Base-by-base conservation (phyloP, 2,888 invertebrate genomes). In the Protonemura montana region DNA sequence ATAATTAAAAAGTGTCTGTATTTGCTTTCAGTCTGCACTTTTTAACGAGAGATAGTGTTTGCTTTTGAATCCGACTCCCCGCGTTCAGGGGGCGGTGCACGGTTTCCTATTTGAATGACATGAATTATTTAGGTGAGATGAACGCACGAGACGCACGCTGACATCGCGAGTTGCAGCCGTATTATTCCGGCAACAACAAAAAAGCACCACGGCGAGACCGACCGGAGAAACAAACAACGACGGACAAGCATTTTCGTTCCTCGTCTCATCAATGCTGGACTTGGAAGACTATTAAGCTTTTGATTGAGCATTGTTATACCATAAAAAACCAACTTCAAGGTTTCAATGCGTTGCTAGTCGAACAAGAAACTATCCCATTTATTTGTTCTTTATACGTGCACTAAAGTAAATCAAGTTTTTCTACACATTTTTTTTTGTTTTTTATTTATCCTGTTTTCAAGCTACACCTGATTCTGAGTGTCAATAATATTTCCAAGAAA, bases 71-170 rank as follows among this genome's bases (percentile, higher is more conserved):
- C 21, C 6, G 59, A 59, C 59, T 59, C 59, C 59, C 59, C 21
- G 59, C 16, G 27, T 29, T 30, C 29, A 6, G n/a, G n/a, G n/a
- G n/a, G n/a, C 29, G 6, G 35, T 26, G 41, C 82, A 83, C 82
- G 82, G 42, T 78, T 78, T 21, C 42, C 82, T 41, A 41, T 83
- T 83, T 42, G 82, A 83, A 83, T 83, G 82, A 16, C 29, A 83
- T 41, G 42, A 35, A 83, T 83, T 83, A 83, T 83, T 83, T 83
- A 83, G 41, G 81, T 27, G 81, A 81, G 28, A 21, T 81, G 29
- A 81, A 81, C 29, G 59, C 59, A 21, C 59, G 59, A n/a, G 81
- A 16, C 3, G 30, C 28, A 81, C 13, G 30, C 81, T 29, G n/a
- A n/a, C n/a, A n/a, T n/a, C 81, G 78, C 26, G 21, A 29, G 30